Conservation (phyloP, 2,797 vertebrate genomes). For the Coranthus polyacanthus region DNA sequence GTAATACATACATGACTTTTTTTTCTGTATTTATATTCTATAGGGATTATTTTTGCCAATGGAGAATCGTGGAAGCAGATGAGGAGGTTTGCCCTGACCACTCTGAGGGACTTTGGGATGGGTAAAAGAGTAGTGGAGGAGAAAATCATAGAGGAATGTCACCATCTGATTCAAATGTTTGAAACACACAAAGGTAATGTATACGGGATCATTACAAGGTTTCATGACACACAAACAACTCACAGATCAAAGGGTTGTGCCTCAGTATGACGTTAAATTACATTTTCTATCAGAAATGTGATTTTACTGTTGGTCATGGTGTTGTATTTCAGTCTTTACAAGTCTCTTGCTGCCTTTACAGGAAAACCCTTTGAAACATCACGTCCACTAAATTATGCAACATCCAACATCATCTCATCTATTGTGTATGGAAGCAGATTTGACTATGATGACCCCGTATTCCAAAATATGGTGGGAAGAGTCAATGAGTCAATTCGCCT, state of each 20-base stretch:
- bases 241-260: not conserved
- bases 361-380: constrained; percentile 62
- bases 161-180: constrained; percentile 68
- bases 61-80: constrained; percentile 83
- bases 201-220: not conserved
- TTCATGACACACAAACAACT: not conserved
- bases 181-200: constrained; percentile 72
- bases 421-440: constrained; percentile 82
- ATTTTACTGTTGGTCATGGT: not conserved
- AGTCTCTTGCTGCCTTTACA: constrained; percentile 21
- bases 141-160: constrained; percentile 81
- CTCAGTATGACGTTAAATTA: not conserved
- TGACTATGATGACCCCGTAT: constrained; percentile 75
- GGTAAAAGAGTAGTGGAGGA: constrained; percentile 77
- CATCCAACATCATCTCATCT: constrained; percentile 80
- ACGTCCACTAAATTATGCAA: constrained; percentile 57
- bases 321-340: not conserved
- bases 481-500: constrained; percentile 44
- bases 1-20: not conserved
- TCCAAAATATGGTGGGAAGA: constrained; percentile 62
- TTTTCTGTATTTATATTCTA: not conserved
- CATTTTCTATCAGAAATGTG: not conserved
- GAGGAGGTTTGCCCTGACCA: constrained; percentile 80
- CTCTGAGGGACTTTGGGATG: constrained; percentile 84
- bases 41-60: constrained; percentile 83